Conservation (phyloP, 2,113 vertebrate genomes). For the Silurus meridionalis region DNA sequence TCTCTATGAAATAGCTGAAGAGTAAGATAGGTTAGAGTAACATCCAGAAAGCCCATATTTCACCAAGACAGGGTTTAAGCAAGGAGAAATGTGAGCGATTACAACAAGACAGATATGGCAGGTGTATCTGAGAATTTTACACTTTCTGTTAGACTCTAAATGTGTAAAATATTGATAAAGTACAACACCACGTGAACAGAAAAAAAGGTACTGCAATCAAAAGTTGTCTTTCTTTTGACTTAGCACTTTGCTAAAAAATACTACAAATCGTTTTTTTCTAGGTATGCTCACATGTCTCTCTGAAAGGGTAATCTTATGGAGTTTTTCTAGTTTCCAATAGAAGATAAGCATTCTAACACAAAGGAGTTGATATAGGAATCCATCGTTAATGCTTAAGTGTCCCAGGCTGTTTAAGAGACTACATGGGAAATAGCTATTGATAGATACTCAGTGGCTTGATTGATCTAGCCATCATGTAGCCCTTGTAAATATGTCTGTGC, state of each 20-base stretch:
- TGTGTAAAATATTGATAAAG: background rate
- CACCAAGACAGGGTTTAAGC: conserved; percentile 2
- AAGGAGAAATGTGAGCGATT: conserved; percentile 7
- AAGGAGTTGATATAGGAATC: conserved; percentile 64
- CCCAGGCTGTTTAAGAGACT: conserved; percentile 55
- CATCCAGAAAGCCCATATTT: conserved; percentile 11
- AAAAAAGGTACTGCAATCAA: background rate
- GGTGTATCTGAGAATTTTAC: background rate
- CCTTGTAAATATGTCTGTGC: background rate
- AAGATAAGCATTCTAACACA: conserved; percentile 39
- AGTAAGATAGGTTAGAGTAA: conserved; percentile 23
- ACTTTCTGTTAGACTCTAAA: background rate
- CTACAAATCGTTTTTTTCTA: conserved; percentile 6
- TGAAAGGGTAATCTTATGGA: background rate
- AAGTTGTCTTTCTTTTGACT: background rate
- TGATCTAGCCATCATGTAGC: conserved; percentile 57
- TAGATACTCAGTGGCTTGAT: conserved; percentile 58
- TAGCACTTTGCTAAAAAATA: conserved; percentile 37
- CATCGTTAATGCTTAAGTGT: conserved; percentile 70
- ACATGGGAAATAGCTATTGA: conserved; percentile 42
- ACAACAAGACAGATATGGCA: background rate
- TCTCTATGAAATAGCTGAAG: conserved; percentile 31
- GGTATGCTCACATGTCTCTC: background rate
- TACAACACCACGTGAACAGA: background rate
- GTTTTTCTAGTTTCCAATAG: conserved; percentile 19